Evolutionary conservation across 2,888 invertebrate species (phyloP).

Genomic region (Zelleria hepariella): DNA sequence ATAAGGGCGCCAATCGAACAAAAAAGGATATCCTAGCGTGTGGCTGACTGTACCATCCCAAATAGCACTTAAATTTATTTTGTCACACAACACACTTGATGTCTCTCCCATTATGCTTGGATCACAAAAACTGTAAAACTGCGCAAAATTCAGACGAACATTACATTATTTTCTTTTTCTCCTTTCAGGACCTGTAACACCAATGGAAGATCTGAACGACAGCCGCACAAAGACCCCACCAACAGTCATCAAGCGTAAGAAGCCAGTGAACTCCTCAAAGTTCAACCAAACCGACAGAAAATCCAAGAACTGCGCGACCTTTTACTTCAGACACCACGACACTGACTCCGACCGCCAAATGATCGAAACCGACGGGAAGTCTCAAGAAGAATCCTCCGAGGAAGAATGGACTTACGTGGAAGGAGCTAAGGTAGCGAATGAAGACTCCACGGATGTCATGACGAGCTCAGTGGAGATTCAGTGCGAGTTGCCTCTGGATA

Average conservation of each 20-base stretch:
- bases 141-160: neutral
- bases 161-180: slow-evolving; percentile 15
- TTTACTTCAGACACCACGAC: slow-evolving; percentile 89
- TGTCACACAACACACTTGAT: too few species aligned
- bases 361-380: slow-evolving; percentile 60
- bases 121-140: neutral
- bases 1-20: too few species aligned
- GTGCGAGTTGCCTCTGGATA: slow-evolving; percentile 51
- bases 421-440: slow-evolving; percentile 52
- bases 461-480: slow-evolving; percentile 65
- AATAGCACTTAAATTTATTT: too few species aligned
- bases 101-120: neutral
- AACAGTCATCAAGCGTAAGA: slow-evolving; percentile 64
- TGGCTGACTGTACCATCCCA: too few species aligned
- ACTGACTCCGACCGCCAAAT: slow-evolving; percentile 86
- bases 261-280: slow-evolving; percentile 71
- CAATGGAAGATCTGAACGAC: slow-evolving; percentile 30
- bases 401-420: slow-evolving; percentile 79
- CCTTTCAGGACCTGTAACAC: slow-evolving; percentile 38
- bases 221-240: slow-evolving; percentile 52
- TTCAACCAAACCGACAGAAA: slow-evolving; percentile 81
- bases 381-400: slow-evolving; percentile 61
- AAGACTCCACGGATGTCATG: slow-evolving; percentile 65
- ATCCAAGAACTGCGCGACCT: slow-evolving; percentile 86
- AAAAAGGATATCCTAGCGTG: too few species aligned